Evolutionary conservation across 2,888 invertebrate genomes (phyloP).

Genomic region (Unio pictorum): DNA sequence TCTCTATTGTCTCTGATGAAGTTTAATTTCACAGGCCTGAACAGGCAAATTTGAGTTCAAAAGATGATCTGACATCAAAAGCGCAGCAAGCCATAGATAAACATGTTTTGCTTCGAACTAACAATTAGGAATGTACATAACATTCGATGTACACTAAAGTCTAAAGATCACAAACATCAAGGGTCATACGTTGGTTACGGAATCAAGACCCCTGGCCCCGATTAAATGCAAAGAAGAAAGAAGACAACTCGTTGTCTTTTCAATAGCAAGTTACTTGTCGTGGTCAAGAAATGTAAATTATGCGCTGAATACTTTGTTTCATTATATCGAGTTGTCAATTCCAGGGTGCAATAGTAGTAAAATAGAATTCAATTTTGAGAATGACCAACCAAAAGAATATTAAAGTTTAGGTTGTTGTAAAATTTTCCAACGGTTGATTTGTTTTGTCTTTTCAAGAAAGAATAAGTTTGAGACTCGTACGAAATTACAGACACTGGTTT

Average conservation of each 20-base stretch:
- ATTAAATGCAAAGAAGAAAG: background rate
- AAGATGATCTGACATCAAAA: background rate
- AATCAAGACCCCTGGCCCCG: constrained; percentile 5
- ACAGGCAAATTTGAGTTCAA: background rate
- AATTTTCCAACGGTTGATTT: too few relatives aligned
- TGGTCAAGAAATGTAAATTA: too few relatives aligned
- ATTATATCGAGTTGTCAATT: too few relatives aligned
- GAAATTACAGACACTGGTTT: background rate
- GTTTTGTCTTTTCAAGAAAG: too few relatives aligned
- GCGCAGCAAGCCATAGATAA: background rate
- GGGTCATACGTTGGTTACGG: background rate
- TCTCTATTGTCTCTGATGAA: background rate
- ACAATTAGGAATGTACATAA: constrained; percentile 1
- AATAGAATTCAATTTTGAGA: too few relatives aligned
- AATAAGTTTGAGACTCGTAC: too few relatives aligned
- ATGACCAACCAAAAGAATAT: too few relatives aligned
- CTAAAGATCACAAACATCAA: background rate
- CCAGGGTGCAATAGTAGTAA: too few relatives aligned
- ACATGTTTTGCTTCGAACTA: background rate
- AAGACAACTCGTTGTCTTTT: too few relatives aligned
- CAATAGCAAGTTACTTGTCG: too few relatives aligned
- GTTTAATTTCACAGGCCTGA: background rate
- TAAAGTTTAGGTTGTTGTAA: too few relatives aligned
- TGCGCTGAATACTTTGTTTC: background rate
- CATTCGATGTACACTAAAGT: background rate